Base-by-base conservation (phyloP, 2,888 invertebrate genomes). In the Polietes domitor region DNA sequence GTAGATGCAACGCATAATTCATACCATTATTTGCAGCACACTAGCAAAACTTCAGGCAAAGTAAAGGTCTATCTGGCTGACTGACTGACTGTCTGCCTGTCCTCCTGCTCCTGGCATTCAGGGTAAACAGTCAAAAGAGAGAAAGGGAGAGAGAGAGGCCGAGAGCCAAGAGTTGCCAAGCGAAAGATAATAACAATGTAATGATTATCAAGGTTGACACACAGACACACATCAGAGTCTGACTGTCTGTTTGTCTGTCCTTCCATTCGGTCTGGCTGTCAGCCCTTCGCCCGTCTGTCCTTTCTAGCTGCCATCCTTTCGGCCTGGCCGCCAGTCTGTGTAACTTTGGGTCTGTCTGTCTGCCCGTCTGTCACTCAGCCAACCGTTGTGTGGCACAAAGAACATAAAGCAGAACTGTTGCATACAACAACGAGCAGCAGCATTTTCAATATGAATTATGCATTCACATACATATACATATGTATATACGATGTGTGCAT, bases 191-290 rank as follows among this genome's bases (percentile, higher is more conserved):
- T 75, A 75, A 78, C 70, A 82, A 78, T 71, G 74, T 82, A 68
- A 77, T 77, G 74, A 82, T 75, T 78, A 82, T 75, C 78, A 82
- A 82, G 82, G 77, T 72, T 78, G 82, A 75, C 75, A 78, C 63
- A 71, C 70, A 75, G 50, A 71, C 82, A 82, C 37, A 28, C 55
- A n/a, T n/a, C n/a, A 24, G 24, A 55, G 55, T 58, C 58, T 58
- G 58, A 26, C 58, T 6, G 15, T 58, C 21, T n/a, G n/a, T n/a
- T n/a, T n/a, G 24, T 10, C 24, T 26, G 58, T 58, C 58, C 58
- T 58, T 58, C 4, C 26, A 2, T 41, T 55, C 55, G 10, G 24
- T 55, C 17, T 9, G 24, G 3, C 58, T 58, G n/a, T n/a, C n/a
- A n/a, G n/a, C n/a, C n/a, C 26, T 24, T 15, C 58, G 24, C 12